Conservation (phyloP, 37 sponge, comb jelly and placozoan genomes). For the Spongia lamella region DNA sequence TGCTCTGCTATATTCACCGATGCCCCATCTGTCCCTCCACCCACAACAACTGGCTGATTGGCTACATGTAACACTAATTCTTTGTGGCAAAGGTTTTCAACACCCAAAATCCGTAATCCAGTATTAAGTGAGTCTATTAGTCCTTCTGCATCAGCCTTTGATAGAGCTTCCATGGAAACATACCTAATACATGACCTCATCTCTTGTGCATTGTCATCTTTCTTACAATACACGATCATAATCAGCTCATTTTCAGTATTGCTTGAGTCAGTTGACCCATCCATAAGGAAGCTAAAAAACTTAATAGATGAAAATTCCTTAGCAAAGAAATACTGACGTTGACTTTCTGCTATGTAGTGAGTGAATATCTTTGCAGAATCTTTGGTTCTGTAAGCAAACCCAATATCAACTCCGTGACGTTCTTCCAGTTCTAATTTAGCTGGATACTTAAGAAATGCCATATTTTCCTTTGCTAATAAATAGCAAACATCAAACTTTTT, state of each 20-base stretch:
- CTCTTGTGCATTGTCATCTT: background rate
- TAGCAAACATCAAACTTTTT: constrained; percentile 46
- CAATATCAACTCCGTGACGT: constrained; percentile 62
- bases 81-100: constrained; percentile 31
- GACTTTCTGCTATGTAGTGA: background rate
- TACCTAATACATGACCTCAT: background rate
- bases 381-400: constrained; percentile 38
- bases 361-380: background rate
- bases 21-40: constrained; percentile 68
- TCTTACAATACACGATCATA: background rate
- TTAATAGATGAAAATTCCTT: background rate
- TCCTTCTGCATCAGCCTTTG: constrained; percentile 46
- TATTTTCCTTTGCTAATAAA: constrained; percentile 25
- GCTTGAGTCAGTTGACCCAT: constrained; percentile 1
- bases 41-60: constrained; percentile 12
- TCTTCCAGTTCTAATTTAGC: constrained; percentile 32
- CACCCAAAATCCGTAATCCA: constrained; percentile 37
- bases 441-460: constrained; percentile 51
- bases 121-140: constrained; percentile 40
- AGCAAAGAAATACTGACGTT: background rate
- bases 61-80: constrained; percentile 1
- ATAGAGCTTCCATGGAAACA: background rate
- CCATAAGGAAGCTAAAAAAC: constrained; percentile 9
- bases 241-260: no score
- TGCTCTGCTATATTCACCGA: constrained; percentile 47